Conservation (phyloP, 2,888 invertebrate genomes). For the Allophyes oxyacanthae region DNA sequence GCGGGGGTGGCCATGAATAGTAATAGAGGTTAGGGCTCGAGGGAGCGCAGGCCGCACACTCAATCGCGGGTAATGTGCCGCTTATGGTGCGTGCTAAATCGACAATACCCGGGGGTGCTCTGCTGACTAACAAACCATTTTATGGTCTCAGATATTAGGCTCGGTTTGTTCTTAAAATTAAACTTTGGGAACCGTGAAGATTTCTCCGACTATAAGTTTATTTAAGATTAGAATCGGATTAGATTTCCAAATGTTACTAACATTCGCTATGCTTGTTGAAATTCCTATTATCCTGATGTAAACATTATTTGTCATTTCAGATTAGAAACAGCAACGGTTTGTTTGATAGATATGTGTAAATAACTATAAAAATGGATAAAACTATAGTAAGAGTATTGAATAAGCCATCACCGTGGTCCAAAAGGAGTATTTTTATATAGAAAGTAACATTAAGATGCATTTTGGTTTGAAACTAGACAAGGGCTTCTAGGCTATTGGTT, state of each 20-base stretch:
- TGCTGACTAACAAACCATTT: slow-evolving; percentile 77
- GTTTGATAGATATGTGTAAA: not conserved
- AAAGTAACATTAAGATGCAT: not conserved
- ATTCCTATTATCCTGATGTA: slow-evolving; percentile 3
- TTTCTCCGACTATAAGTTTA: slow-evolving; percentile 34
- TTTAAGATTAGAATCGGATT: slow-evolving; percentile 39
- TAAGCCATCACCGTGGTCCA: not conserved
- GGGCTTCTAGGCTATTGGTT: not conserved
- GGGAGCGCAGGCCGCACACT: slow-evolving; percentile 63
- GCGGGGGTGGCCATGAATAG: slow-evolving; percentile 84
- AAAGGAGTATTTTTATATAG: not conserved
- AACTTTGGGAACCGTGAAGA: slow-evolving; percentile 66
- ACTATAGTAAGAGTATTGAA: not conserved
- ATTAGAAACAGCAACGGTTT: not conserved
- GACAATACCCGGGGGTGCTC: slow-evolving; percentile 81
- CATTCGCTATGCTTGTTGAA: slow-evolving; percentile 37
- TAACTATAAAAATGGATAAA: not conserved
- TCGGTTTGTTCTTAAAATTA: slow-evolving; percentile 74
- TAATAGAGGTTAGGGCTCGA: slow-evolving; percentile 79
- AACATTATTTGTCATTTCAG: slow-evolving; percentile 10
- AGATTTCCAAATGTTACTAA: slow-evolving; percentile 16
- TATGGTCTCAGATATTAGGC: slow-evolving; percentile 73
- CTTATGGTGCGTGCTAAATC: slow-evolving; percentile 88
- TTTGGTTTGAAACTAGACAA: not conserved
- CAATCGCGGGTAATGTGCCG: slow-evolving; percentile 74